Percentiles rank a stretch among this genome's conserved stretches.
Evolutionary conservation across 2,888 invertebrate genomes (phyloP).

Genomic region (Polymixis lichenea): DNA sequence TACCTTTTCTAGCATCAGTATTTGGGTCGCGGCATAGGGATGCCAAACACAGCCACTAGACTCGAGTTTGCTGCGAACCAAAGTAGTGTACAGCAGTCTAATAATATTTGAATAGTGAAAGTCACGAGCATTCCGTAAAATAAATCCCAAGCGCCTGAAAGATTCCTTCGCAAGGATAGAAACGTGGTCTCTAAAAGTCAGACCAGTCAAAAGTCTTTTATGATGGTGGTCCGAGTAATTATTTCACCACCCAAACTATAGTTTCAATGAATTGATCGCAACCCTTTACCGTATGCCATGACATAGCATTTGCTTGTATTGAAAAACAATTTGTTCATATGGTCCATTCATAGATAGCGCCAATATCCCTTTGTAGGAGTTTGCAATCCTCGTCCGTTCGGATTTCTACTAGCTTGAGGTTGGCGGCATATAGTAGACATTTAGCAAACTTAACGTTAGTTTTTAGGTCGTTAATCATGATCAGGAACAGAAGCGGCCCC

Average conservation of each 20-base stretch:
- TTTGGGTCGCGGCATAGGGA: not conserved
- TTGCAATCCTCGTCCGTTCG: too few species aligned
- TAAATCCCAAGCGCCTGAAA: not conserved
- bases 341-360: not conserved
- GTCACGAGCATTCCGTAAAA: too few species aligned
- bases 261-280: not conserved
- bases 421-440: too few species aligned
- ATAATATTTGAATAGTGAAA: not conserved
- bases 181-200: not conserved
- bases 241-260: not conserved
- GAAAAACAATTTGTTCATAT: not conserved
- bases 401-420: too few species aligned
- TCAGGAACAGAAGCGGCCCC: not conserved
- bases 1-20: not conserved
- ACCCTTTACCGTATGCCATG: too few species aligned
- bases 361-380: too few species aligned
- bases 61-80: not conserved
- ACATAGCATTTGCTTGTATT: not conserved
- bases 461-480: not conserved
- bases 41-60: too few species aligned
- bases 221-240: too few species aligned
- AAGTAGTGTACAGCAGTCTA: not conserved
- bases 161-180: not conserved
- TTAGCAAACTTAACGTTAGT: too few species aligned
- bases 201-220: not conserved